Base-by-base conservation (phyloP, 1,140 invertebrate species). In the Drosophila neocordata region DNA sequence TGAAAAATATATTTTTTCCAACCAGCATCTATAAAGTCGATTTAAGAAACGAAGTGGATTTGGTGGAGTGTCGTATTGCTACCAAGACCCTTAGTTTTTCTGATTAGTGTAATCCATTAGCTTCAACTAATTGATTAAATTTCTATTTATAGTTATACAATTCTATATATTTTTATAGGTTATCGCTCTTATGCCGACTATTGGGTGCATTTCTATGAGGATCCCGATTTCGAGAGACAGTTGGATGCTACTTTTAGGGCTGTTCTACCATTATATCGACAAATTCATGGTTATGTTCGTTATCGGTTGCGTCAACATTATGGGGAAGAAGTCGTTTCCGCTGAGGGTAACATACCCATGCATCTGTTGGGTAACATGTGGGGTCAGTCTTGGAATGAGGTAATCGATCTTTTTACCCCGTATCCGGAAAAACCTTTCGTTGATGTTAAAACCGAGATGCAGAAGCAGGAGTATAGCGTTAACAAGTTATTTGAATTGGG, bases 331-430 rank as follows among this genome's bases (percentile, higher is more conserved):
- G 76, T 92, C 0, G 82, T 91, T 15, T 68, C 79, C 0, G 67
- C 68, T 1, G 79, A 92, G 22, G 91, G 84, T 11, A 83, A 92
- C 6, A 91, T 92, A 9, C 92, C 90, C 0, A 91, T 92, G 9
- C 92, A 92, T 65, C 35, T 92, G 22, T 56, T 92, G 64, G 92
- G 91, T 63, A 92, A 92, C 77, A 96, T 97, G 95, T 97, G 96
- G 96, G 95, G 94, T 0, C 96, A 97, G 90, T 92, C 92, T 0
- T 97, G 96, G 96, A 90, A 91, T 6, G 94, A 95, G 78, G 92
- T 96, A 3, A 93, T 93, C 20, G 93, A 96, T n/a, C 91, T 96
- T 0, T 93, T 94, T 0, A 92, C 93, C 22, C 96, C 96, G 0
- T 96, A 92, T 90, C 94, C 94, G 0, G 93, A 94, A 9, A 93